Percentiles rank a stretch among this genome's conserved stretches.
Conservation (phyloP, 1,140 invertebrate species). For the Micrasema longulum region DNA sequence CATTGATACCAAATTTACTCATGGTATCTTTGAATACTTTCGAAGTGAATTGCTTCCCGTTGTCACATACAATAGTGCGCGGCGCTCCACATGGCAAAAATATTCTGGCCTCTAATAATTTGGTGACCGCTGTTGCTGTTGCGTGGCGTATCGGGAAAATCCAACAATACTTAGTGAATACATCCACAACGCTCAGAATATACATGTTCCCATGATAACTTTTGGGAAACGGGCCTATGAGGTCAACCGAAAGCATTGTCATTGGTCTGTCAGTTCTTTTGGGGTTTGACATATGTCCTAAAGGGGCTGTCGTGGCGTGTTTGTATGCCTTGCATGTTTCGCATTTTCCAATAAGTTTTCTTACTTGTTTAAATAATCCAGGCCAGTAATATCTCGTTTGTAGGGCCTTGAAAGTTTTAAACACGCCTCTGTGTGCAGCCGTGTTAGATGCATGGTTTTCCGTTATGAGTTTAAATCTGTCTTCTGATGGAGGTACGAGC, state of each 20-base stretch:
- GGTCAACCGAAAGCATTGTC: not conserved
- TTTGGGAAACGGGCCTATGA: not conserved
- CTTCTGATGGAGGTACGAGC: not conserved
- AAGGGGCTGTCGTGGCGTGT: not conserved
- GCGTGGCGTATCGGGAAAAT: not conserved
- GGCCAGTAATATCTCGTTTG: not conserved
- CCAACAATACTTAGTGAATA: not conserved
- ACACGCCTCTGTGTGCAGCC: not conserved
- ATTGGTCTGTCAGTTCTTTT: not conserved
- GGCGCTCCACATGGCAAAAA: not conserved
- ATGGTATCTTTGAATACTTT: not conserved
- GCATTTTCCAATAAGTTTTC: not conserved
- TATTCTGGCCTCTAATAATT: not conserved
- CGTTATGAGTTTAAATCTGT: not conserved
- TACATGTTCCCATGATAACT: not conserved
- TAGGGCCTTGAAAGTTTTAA: not conserved
- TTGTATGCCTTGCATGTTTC: not conserved
- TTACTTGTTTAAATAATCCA: not conserved
- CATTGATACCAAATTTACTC: no score
- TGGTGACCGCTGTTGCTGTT: not conserved
- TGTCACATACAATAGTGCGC: not conserved
- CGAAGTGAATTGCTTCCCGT: not conserved
- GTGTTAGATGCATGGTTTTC: not conserved
- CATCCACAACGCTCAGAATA: not conserved
- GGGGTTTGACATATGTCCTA: not conserved